Conservation (phyloP, 1,140 invertebrate genomes). For the Nebria ingens region DNA sequence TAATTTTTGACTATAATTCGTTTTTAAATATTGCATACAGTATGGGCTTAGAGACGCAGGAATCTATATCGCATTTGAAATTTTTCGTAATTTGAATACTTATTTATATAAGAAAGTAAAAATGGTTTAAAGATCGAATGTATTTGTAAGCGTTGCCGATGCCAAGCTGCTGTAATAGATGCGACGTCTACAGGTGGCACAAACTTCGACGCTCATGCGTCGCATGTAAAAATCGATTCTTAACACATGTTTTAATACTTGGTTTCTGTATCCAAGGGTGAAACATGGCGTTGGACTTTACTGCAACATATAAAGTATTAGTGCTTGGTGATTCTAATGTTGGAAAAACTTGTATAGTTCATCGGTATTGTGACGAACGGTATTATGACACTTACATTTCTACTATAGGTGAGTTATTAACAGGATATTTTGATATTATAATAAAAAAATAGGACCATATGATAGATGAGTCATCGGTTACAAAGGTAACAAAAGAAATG, state of each 20-base stretch:
- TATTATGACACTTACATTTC: conserved; percentile 88
- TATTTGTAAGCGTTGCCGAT: too few species aligned
- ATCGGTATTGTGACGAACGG: conserved; percentile 80
- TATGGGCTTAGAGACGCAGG: too few species aligned
- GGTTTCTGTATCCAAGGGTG: background rate
- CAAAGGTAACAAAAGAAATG: too few species aligned
- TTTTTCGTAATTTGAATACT: too few species aligned
- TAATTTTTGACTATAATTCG: too few species aligned
- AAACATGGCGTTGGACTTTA: conserved; percentile 72
- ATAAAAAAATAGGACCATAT: background rate
- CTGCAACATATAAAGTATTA: conserved; percentile 74
- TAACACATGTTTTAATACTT: conserved; percentile 4
- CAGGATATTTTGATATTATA: background rate
- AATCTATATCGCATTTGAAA: too few species aligned
- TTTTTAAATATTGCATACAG: too few species aligned
- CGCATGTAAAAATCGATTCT: background rate
- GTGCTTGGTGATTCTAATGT: conserved; percentile 86
- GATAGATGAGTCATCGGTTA: background rate
- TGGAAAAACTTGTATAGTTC: conserved; percentile 85
- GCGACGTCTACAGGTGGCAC: background rate
- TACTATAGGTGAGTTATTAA: conserved; percentile 66
- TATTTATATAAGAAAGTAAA: too few species aligned
- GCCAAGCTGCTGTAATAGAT: too few species aligned
- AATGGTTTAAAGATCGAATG: too few species aligned
- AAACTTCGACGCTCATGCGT: background rate